Evolutionary conservation across 2,888 invertebrate species (phyloP), one percentile per base, ranked within the genome.

Genomic region (Papilio gigon): DNA sequence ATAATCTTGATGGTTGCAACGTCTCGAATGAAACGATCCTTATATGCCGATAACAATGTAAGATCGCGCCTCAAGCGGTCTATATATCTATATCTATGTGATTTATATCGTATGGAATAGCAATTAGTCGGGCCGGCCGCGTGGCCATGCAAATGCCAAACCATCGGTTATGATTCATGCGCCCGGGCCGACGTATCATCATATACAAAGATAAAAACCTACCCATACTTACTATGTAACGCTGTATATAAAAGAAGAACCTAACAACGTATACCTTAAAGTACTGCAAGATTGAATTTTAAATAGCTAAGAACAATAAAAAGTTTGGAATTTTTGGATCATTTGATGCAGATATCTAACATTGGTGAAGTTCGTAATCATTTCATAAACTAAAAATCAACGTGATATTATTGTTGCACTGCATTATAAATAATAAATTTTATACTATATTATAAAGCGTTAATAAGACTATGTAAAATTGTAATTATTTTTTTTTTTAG

Each of bases 61-160:
- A 64, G n/a, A 64, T 74, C 59, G 42, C 58, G 72, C 74, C 73
- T 67, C 64, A 69, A 73, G 74, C 71, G 66, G 63, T 64, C 68
- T 65, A 69, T 69, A 72, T 67, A 72, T 74, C 74, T 69, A 72
- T 67, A 72, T 74, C 74, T 78, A 75, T 76, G 82, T 86, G 84
- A 89, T 90, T 85, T 87, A 86, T 85, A 84, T 85, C 80, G 77
- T 79, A 83, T 78, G 80, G 84, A 86, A 86, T 85, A 86, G 83
- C 85, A 89, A 90, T 87, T 87, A 87, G 80, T 79, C 78, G 75
- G 77, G 75, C 74, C 81, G 79, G 84, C 74, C 64, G 71, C 78
- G 78, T 84, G 74, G 72, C 72, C 84, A 86, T 87, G 88, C 84
- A 84, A 89, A 89, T 87, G 84, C 80, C 83, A 82, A 81, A 84